Conservation (phyloP, 2,888 invertebrate genomes). For the Neocrepidodera transversa region DNA sequence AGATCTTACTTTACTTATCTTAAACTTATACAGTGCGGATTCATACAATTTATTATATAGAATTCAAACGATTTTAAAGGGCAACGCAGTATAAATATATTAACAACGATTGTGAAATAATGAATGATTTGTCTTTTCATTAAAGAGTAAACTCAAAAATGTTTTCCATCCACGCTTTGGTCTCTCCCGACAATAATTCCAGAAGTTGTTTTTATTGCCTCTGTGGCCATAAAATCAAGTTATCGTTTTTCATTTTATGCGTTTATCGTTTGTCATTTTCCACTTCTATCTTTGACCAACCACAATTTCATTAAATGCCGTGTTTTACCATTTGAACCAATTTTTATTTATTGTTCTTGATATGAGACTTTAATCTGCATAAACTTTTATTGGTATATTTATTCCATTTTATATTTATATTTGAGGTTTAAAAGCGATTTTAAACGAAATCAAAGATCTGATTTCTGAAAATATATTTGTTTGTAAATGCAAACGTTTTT, state of each 20-base stretch:
- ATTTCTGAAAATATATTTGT: neutral
- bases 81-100: too few species aligned
- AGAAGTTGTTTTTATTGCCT: conserved; percentile 14
- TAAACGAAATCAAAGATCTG: neutral
- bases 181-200: conserved; percentile 2
- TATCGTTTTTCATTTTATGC: conserved; percentile 17
- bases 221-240: conserved; percentile 19
- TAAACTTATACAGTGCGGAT: too few species aligned
- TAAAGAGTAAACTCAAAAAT: conserved; percentile 5
- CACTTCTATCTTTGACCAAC: neutral
- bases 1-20: too few species aligned
- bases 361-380: too few species aligned
- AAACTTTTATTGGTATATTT: too few species aligned
- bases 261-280: conserved; percentile 15
- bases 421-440: neutral
- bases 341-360: too few species aligned
- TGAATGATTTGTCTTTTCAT: conserved; percentile 12
- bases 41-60: too few species aligned
- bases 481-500: neutral
- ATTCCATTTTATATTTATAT: too few species aligned
- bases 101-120: too few species aligned
- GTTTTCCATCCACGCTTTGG: neutral
- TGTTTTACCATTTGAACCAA: too few species aligned
- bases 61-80: too few species aligned
- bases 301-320: conserved; percentile 1